Evolutionary conservation across 2,888 invertebrate species (phyloP), one percentile per base, ranked within the genome.

Genomic region (Aporophyla lueneburgensis): DNA sequence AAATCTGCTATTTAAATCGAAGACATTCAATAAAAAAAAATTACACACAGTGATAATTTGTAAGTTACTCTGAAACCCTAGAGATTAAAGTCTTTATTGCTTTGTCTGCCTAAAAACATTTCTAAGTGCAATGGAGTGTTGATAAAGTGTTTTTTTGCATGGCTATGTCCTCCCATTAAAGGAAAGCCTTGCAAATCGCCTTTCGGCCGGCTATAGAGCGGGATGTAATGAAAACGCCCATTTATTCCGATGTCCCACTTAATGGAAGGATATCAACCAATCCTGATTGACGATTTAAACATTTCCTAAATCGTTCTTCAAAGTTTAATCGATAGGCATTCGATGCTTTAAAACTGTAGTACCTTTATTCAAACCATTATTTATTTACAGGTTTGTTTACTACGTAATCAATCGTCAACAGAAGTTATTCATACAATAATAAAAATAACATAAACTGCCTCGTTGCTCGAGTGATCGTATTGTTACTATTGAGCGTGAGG

Each of bases 211-310:
- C 77, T 78, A 66, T 67, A 66, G 76, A 69, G 68, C 65, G 71
- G 78, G 71, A 73, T 86, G 78, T 89, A 90, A 91, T 91, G 89
- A 90, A 88, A 89, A 88, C 80, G 76, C 76, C 86, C 84, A 90
- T 90, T 91, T 88, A 88, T 86, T 86, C 84, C 83, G 76, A 76
- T 88, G 87, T 85, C 81, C 80, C 70, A 83, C 76, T 84, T 90
- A 89, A 91, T 91, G 88, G 90, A 89, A 81, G 88, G 88, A 87
- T 88, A 89, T 86, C 83, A 81, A 80, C 77, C 81, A 83, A 86
- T 87, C 84, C 76, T 78, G 85, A 78, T 87, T 77, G 79, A 77
- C 77, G 83, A 84, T 86, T 85, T 83, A 84, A 86, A 85, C 83
- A 81, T 81, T 78, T 85, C 73, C 65, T 54, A 68, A 80, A 83